These are phyloP conservation scores for Caenorhabditis afra DNA, from an alignment of 2,888 invertebrate genomes.

Conservation along the genomic window DNA sequence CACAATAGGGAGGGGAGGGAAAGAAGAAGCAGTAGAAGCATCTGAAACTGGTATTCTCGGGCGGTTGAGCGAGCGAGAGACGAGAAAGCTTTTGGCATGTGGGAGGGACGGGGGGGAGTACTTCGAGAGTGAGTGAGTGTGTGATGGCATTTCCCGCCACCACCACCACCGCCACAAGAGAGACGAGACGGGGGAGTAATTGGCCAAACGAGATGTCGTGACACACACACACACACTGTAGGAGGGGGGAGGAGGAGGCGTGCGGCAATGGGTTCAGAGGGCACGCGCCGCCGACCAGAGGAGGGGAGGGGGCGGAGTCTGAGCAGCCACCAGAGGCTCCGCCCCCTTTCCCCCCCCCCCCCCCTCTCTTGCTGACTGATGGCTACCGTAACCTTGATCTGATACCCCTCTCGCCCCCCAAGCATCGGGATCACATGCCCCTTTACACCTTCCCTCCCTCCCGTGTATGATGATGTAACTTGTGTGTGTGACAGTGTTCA, in stretches of 20 bases:
- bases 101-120: constrained; percentile 22
- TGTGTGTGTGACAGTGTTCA: constrained; percentile 34
- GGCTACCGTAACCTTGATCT: constrained; percentile 7
- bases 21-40: constrained; percentile 6
- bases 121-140: constrained; percentile 43
- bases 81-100: constrained; percentile 10
- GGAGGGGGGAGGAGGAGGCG: not conserved
- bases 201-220: constrained; percentile 31
- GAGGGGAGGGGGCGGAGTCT: too few relatives aligned
- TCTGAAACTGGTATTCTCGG: not conserved
- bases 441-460: not conserved
- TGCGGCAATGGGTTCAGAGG: not conserved
- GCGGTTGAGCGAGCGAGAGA: constrained; percentile 8
- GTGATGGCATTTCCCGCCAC: constrained; percentile 28
- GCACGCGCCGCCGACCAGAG: too few relatives aligned
- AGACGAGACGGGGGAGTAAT: constrained; percentile 3
- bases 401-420: too few relatives aligned
- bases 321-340: too few relatives aligned
- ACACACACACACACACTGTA: constrained; percentile 4
- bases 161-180: too few relatives aligned
- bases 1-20: constrained; percentile 16
- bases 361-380: too few relatives aligned
- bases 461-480: constrained; percentile 24
- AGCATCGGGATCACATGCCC: too few relatives aligned
- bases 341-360: too few relatives aligned